phyloP scores from a whole-genome alignment of 2,888 invertebrate species.

The Sclerodermus sp. region DNA sequence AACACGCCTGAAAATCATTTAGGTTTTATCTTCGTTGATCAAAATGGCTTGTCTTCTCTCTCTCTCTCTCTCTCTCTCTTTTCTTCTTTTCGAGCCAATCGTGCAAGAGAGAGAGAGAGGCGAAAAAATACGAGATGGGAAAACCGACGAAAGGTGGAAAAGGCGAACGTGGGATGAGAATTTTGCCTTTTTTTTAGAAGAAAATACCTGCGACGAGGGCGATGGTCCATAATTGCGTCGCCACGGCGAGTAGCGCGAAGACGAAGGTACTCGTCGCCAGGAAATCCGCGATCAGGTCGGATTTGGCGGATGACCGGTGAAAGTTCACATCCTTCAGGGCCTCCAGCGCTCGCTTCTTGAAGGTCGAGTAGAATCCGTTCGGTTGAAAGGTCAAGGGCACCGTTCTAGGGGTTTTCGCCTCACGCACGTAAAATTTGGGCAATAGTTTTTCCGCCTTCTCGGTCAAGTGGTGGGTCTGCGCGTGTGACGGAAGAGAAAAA shows the following conservation, averaged over 20 bases:
- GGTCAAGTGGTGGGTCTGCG: slow-evolving; percentile 66
- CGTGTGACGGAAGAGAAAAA: background rate
- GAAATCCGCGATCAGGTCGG: slow-evolving; percentile 50
- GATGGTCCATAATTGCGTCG: slow-evolving; percentile 29
- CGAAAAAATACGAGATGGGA: no score
- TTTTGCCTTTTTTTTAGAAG: background rate
- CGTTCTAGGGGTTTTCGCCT: slow-evolving; percentile 67
- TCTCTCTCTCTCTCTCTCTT: no score
- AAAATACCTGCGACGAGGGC: slow-evolving; percentile 48
- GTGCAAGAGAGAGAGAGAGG: background rate
- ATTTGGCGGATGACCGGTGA: slow-evolving; percentile 44
- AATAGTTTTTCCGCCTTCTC: slow-evolving; percentile 64
- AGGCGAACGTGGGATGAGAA: no score
- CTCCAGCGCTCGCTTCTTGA: slow-evolving; percentile 65
- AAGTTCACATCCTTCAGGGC: slow-evolving; percentile 62
- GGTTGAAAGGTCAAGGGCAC: slow-evolving; percentile 74
- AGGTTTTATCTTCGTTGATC: no score
- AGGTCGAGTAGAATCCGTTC: slow-evolving; percentile 73
- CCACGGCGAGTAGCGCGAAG: slow-evolving; percentile 28
- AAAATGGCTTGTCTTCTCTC: no score
- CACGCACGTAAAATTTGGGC: slow-evolving; percentile 67
- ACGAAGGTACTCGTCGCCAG: slow-evolving; percentile 24
- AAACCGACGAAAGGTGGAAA: no score
- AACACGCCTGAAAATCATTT: slow-evolving; percentile 58
- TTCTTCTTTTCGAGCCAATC: background rate